These are phyloP conservation scores for Aleiodes leptofemur DNA, from an alignment of 2,888 invertebrate species.

Conservation along the genomic window DNA sequence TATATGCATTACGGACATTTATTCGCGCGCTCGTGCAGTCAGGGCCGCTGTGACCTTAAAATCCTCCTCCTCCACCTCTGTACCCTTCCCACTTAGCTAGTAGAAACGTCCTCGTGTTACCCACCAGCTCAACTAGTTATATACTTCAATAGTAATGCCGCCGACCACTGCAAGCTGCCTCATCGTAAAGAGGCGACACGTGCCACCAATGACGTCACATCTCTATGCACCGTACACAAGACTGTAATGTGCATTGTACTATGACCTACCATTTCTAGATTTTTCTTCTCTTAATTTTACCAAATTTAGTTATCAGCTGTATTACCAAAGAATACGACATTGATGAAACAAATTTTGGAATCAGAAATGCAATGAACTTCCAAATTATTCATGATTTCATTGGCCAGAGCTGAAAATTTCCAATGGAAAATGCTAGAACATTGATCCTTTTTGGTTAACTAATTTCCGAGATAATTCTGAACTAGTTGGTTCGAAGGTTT, in stretches of 20 bases:
- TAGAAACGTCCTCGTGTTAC: conserved; percentile 48
- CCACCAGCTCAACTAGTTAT: conserved; percentile 56
- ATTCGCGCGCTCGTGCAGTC: conserved; percentile 71
- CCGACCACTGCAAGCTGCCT: conserved; percentile 55
- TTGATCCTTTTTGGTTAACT: no score
- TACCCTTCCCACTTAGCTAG: conserved; percentile 48
- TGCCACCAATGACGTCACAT: conserved; percentile 72
- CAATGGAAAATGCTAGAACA: no score
- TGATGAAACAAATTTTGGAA: no score
- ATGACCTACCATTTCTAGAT: conserved; percentile 49
- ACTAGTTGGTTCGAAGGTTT: no score
- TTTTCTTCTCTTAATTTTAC: conserved; percentile 38
- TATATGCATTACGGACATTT: conserved; percentile 28
- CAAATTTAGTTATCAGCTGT: no score
- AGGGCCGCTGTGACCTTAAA: conserved; percentile 80
- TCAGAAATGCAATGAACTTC: no score
- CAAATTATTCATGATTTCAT: no score
- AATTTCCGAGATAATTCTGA: no score
- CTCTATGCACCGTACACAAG: conserved; percentile 21
- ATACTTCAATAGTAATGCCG: conserved; percentile 48
- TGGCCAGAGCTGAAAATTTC: no score
- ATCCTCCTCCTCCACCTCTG: conserved; percentile 74
- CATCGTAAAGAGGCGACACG: conserved; percentile 64
- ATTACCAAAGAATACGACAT: no score
- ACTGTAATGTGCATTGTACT: conserved; percentile 48